Conservation (phyloP, 2,888 invertebrate genomes). For the Drosophila borealis region DNA sequence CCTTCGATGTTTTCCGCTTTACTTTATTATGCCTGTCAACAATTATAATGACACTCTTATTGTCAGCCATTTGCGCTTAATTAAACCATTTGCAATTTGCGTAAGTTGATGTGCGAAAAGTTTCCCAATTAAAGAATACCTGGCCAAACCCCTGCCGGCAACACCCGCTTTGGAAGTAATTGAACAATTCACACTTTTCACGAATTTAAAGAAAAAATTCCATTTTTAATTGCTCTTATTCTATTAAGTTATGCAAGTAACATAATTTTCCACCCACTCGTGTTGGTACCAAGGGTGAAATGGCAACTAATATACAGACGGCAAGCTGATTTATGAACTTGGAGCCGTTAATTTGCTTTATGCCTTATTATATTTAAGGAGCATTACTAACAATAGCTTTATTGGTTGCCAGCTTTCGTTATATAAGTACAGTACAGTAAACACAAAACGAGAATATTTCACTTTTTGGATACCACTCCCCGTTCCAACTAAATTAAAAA, state of each 20-base stretch:
- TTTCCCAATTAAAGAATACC: constrained; percentile 35
- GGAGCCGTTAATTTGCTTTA: constrained; percentile 1
- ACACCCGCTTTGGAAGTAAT: constrained; percentile 13
- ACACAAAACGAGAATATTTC: too few species aligned
- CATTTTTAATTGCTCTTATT: constrained; percentile 78
- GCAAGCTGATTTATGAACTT: neutral
- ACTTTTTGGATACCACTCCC: too few species aligned
- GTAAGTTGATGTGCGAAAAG: constrained; percentile 35
- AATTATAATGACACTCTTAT: constrained; percentile 74
- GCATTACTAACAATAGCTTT: too few species aligned
- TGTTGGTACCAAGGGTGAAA: neutral
- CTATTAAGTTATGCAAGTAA: constrained; percentile 55
- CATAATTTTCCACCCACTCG: constrained; percentile 28
- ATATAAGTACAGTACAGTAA: too few species aligned
- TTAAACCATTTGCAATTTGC: constrained; percentile 76
- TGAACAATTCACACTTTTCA: constrained; percentile 40
- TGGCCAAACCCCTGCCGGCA: neutral
- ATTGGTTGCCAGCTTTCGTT: too few species aligned
- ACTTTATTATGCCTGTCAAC: constrained; percentile 49
- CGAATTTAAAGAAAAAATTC: constrained; percentile 67
- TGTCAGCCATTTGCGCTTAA: constrained; percentile 76
- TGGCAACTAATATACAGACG: neutral
- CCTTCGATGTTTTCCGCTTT: constrained; percentile 15
- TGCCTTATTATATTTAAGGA: constrained; percentile 1
- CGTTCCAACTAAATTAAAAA: too few species aligned